These are phyloP conservation scores for Phyllopteryx taeniolatus DNA, from an alignment of 2,113 vertebrate genomes.

Conservation along the genomic window DNA sequence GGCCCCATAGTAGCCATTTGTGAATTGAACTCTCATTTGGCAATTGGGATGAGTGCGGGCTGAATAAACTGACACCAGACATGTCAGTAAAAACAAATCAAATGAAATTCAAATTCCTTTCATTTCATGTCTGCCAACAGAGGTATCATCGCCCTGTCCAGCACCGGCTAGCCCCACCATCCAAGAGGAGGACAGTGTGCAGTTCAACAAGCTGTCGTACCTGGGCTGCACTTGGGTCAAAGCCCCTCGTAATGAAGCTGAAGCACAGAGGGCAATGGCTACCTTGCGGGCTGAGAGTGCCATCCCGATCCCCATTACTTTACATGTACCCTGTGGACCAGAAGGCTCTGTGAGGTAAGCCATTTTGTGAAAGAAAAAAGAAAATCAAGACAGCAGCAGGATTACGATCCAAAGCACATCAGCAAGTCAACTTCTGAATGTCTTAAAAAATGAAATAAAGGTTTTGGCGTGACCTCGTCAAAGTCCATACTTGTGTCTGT, in stretches of 20 bases:
- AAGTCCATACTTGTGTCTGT: no score
- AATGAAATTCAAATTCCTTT: no score
- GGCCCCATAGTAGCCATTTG: background rate
- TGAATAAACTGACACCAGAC: background rate
- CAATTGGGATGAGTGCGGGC: background rate
- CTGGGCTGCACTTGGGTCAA: constrained; percentile 92
- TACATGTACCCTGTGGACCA: constrained; percentile 89
- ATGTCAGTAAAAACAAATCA: background rate
- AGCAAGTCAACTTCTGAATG: no score
- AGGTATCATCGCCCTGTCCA: constrained; percentile 8
- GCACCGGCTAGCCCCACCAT: constrained; percentile 37
- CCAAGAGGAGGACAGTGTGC: constrained; percentile 89
- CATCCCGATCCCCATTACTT: constrained; percentile 81
- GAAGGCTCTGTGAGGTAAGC: constrained; percentile 93
- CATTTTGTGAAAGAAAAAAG: background rate
- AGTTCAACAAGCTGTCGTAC: constrained; percentile 94
- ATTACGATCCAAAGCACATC: no score
- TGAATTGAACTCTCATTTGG: background rate
- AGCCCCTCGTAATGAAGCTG: constrained; percentile 86
- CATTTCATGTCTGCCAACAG: constrained; percentile 29
- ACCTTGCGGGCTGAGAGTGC: constrained; percentile 82
- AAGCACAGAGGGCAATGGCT: constrained; percentile 89
- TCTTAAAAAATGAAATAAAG: no score
- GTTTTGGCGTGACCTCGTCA: no score
- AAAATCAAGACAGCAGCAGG: background rate